Base-by-base conservation (phyloP, 2,797 vertebrate species). In the Alectoris magna region DNA sequence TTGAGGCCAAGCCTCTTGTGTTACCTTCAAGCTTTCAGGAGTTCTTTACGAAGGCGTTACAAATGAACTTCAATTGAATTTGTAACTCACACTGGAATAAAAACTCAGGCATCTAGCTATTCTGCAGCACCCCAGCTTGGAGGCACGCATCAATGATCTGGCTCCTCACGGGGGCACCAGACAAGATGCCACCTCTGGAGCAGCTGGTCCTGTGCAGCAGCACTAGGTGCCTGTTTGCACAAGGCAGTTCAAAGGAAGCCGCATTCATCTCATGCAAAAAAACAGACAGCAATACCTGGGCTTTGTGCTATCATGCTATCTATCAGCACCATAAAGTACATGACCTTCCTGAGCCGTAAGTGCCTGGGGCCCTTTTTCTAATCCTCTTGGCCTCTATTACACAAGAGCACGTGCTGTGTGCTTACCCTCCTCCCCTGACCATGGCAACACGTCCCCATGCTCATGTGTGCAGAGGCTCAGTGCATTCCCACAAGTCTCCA, bases 391-490 rank as follows among this genome's bases (percentile, higher is more conserved):
- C 53, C 23, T 56, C 29, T 14, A 18, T 41, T 43, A 43, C 14
- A 9, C 1, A 2, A 2, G 6, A 76, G 13, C 19, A 9, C 0
- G 11, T 66, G 24, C 27, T 59, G 13, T 26, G 15, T 24, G 10
- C 31, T 10, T 7, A 34, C 26, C 3, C 5, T 31, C 27, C 62
- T 43, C 5, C 3, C 18, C 5, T 2, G 0, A 11, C 11, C n/a
- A 56, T 0, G 0, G 51, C 67, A 88, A 68, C 5, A 10, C 0
- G 0, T 10, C 24, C 43, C 27, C 38, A 11, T n/a, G 23, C 16
- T 84, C 5, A 0, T 6, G 13, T 2, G 17, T 11, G 6, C 0
- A 41, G 24, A 26, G 43, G 22, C 22, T 77, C 49, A 14, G 9
- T 4, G 8, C 16, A 13, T 3, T 39, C 10, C 55, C 43, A 11